These are phyloP conservation scores for Drosophila cracens DNA, from an alignment of 2,888 invertebrate genomes.

Conservation along the genomic window DNA sequence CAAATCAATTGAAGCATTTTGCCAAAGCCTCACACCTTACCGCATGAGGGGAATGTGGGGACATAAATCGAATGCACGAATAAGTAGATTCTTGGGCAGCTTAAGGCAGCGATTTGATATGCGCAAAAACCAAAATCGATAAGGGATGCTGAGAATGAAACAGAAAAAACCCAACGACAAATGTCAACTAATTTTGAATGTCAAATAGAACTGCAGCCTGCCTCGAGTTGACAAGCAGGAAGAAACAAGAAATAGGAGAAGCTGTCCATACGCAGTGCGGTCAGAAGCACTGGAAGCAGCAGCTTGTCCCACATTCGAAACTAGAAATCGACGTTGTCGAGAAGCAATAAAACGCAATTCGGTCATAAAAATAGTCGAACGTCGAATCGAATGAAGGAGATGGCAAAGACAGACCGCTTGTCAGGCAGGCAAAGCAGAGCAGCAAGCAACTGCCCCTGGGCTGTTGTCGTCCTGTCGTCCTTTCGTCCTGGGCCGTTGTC, in stretches of 20 bases:
- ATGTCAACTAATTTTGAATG: slow-evolving; percentile 77
- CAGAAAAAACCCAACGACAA: slow-evolving; percentile 27
- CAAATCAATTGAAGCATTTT: slow-evolving; percentile 81
- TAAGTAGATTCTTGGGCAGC: slow-evolving; percentile 60
- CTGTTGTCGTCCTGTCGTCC: slow-evolving; percentile 28
- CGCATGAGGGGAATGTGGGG: slow-evolving; percentile 6
- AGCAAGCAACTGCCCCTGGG: slow-evolving; percentile 35
- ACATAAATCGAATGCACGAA: slow-evolving; percentile 55
- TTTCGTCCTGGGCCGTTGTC: slow-evolving; percentile 40
- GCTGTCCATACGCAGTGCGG: slow-evolving; percentile 50
- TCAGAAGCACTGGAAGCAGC: slow-evolving; percentile 7
- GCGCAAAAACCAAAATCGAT: slow-evolving; percentile 65
- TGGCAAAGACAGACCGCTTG: background rate
- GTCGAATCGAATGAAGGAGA: slow-evolving; percentile 47
- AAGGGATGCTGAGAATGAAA: slow-evolving; percentile 50
- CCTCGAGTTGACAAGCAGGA: background rate
- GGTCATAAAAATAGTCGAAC: slow-evolving; percentile 81
- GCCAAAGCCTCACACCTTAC: slow-evolving; percentile 66
- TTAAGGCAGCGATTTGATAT: slow-evolving; percentile 72
- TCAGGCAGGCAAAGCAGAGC: slow-evolving; percentile 5
- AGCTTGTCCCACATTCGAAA: slow-evolving; percentile 48
- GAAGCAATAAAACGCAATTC: slow-evolving; percentile 81
- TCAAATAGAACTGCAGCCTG: slow-evolving; percentile 42
- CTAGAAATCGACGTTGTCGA: slow-evolving; percentile 39
- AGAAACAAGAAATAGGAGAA: background rate